Evolutionary conservation across 2,888 invertebrate genomes (phyloP).

Genomic region (Eupithecia inturbata): DNA sequence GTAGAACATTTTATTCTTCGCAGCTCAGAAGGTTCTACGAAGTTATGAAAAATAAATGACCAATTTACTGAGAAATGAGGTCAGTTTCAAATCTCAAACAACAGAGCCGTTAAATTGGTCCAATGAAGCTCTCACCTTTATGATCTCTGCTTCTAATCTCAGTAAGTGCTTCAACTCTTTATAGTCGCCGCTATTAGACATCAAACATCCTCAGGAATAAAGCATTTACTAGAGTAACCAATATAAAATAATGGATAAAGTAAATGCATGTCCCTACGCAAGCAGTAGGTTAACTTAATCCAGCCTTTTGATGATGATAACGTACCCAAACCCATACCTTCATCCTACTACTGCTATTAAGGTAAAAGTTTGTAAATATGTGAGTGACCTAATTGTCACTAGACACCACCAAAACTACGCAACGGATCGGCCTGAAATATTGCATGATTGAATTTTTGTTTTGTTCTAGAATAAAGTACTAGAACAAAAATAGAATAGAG

Average conservation of each 20-base stretch:
- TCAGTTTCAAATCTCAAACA: slow-evolving; percentile 13
- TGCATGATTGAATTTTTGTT: too few relatives aligned
- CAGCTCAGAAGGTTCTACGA: slow-evolving; percentile 2
- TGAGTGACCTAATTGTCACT: too few relatives aligned
- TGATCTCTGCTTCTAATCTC: slow-evolving; percentile 4
- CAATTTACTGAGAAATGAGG: slow-evolving; percentile 11
- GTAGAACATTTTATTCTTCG: slow-evolving; percentile 3
- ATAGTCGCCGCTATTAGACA: slow-evolving; percentile 5
- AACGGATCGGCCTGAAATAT: too few relatives aligned
- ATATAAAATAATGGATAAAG: neutral
- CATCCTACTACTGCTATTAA: neutral
- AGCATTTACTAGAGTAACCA: neutral
- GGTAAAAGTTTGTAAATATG: too few relatives aligned
- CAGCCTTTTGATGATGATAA: neutral
- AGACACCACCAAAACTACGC: too few relatives aligned
- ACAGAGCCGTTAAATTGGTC: slow-evolving; percentile 3
- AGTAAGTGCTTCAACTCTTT: slow-evolving; percentile 9
- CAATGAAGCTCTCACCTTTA: slow-evolving; percentile 12
- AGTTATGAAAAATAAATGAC: slow-evolving; percentile 14
- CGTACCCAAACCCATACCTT: neutral
- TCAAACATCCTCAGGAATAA: neutral
- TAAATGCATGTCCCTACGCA: too few relatives aligned
- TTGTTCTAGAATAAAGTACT: too few relatives aligned
- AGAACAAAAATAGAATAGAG: too few relatives aligned
- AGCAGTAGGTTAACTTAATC: neutral